Percentiles rank a stretch among this genome's conserved stretches.
These are phyloP conservation scores for Hylyphantes graminicola DNA, from an alignment of 1,140 invertebrate species.

Conservation along the genomic window DNA sequence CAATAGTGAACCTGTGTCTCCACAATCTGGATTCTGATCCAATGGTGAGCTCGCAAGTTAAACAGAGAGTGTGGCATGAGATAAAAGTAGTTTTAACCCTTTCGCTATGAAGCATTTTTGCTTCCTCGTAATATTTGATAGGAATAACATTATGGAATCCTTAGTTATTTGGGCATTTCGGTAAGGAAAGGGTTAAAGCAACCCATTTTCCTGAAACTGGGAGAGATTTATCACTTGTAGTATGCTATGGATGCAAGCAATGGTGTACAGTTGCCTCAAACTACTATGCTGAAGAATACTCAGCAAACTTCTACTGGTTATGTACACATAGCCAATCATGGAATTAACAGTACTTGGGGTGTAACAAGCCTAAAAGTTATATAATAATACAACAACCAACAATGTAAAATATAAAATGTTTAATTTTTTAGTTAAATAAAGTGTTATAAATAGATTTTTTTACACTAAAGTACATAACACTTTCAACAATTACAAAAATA, in stretches of 20 bases:
- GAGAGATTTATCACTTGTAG: conserved; percentile 33
- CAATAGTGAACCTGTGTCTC: conserved; percentile 21
- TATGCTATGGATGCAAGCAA: not conserved
- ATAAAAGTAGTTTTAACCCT: conserved; percentile 17
- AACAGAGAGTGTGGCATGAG: conserved; percentile 31
- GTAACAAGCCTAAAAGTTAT: conserved; percentile 30
- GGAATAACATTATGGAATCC: no score
- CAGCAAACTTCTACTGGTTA: not conserved
- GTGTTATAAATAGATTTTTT: conserved; percentile 23
- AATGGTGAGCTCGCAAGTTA: not conserved
- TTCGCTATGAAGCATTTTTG: no score
- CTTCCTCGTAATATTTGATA: no score
- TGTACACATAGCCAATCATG: conserved; percentile 35
- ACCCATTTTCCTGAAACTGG: conserved; percentile 28
- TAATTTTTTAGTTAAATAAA: conserved; percentile 16
- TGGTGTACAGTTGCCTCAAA: conserved; percentile 29
- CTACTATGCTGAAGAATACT: not conserved
- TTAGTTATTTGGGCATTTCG: no score
- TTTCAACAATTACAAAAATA: not conserved
- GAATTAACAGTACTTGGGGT: conserved; percentile 24
- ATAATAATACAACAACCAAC: not conserved
- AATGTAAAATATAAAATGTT: conserved; percentile 13
- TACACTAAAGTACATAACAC: not conserved
- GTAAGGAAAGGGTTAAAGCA: no score
- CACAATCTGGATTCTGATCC: not conserved